Percentiles rank a stretch among this genome's conserved stretches.
Evolutionary conservation across 2,113 vertebrate species (phyloP).

Genomic region (Neofelis nebulosa): DNA sequence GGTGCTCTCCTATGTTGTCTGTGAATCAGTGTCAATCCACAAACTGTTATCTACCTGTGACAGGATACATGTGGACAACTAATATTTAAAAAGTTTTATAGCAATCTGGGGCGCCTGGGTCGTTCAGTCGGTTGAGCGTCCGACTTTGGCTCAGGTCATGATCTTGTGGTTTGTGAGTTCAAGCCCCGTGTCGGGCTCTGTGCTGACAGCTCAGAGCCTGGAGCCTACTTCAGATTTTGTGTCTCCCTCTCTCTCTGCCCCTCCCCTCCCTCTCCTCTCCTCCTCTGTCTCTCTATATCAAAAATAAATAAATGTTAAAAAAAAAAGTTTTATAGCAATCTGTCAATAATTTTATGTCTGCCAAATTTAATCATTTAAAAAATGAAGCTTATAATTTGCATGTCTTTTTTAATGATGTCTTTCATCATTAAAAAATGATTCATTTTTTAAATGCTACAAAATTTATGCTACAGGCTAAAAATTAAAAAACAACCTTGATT

Average conservation of each 20-base stretch:
- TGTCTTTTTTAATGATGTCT: not conserved
- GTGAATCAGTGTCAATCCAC: not conserved
- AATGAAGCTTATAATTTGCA: not conserved
- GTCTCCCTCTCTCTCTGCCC: too few relatives aligned
- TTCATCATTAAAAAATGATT: not conserved
- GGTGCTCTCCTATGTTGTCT: not conserved
- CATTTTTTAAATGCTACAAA: not conserved
- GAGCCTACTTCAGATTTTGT: too few relatives aligned
- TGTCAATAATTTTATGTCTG: not conserved
- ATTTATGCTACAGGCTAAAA: constrained; percentile 30
- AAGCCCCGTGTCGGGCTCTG: too few relatives aligned
- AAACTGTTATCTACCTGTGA: not conserved
- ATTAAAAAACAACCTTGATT: not conserved
- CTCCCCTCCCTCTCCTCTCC: too few relatives aligned
- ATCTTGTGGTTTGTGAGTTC: too few relatives aligned
- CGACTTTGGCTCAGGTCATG: too few relatives aligned
- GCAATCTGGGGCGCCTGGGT: not conserved
- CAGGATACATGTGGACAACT: not conserved
- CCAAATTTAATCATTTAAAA: not conserved
- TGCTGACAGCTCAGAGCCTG: too few relatives aligned
- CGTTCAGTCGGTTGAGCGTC: too few relatives aligned
- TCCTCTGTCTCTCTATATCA: too few relatives aligned
- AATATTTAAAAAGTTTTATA: not conserved
- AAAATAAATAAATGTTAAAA: too few relatives aligned
- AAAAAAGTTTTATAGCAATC: not conserved